phyloP scores from a whole-genome alignment of 2,888 invertebrate genomes.

The Aphidoletes aphidimyza region DNA sequence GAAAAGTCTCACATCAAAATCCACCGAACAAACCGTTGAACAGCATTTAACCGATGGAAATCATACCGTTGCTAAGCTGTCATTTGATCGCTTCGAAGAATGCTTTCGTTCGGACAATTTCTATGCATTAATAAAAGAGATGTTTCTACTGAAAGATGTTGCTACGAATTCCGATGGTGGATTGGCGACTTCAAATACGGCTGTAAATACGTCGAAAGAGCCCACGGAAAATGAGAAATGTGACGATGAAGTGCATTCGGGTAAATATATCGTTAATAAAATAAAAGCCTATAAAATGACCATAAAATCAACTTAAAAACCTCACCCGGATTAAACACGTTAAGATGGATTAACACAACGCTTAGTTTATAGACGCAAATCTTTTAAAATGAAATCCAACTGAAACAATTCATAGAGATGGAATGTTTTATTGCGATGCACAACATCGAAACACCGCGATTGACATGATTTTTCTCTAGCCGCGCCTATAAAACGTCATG shows the following conservation, averaged over 20 bases:
- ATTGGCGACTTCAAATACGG: background rate
- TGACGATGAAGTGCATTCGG: constrained; percentile 67
- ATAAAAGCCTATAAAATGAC: constrained; percentile 11
- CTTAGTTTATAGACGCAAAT: constrained; percentile 19
- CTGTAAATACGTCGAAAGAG: background rate
- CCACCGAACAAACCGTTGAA: constrained; percentile 68
- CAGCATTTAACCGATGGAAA: constrained; percentile 60
- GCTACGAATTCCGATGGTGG: constrained; percentile 59
- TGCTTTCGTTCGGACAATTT: constrained; percentile 65
- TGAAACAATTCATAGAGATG: constrained; percentile 29
- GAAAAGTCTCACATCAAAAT: constrained; percentile 70
- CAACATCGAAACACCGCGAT: background rate
- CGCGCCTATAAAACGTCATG: background rate
- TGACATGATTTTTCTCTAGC: background rate
- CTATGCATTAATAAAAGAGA: constrained; percentile 59
- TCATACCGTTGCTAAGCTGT: constrained; percentile 65
- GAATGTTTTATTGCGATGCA: constrained; percentile 17
- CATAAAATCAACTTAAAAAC: background rate
- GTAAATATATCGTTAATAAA: constrained; percentile 61
- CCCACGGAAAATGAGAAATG: constrained; percentile 59
- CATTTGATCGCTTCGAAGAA: constrained; percentile 64
- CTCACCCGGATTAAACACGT: background rate
- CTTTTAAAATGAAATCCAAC: background rate
- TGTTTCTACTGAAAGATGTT: constrained; percentile 56
- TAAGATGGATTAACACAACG: background rate